phyloP scores from a whole-genome alignment of 2,888 invertebrate genomes.

The Frankliniella fusca region DNA sequence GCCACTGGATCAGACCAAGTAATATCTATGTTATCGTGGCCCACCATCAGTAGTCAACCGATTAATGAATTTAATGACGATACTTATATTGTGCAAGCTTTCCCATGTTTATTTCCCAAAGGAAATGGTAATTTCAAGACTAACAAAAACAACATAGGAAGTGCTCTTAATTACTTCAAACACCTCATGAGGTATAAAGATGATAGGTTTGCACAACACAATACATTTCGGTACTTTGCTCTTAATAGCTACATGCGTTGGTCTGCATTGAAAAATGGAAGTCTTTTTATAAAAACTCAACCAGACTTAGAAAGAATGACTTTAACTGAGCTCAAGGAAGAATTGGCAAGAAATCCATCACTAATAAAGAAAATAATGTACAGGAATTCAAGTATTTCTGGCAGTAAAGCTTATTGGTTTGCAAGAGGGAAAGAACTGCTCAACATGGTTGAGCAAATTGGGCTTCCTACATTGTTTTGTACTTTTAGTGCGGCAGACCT shows the following conservation, averaged over 20 bases:
- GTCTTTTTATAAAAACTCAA: neutral
- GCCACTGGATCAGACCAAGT: neutral
- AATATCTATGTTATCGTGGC: neutral
- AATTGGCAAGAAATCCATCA: conserved; percentile 28
- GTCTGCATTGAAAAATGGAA: neutral
- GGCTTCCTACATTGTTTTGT: conserved; percentile 36
- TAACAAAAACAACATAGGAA: too few relatives aligned
- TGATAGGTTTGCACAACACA: conserved; percentile 29
- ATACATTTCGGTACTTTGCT: conserved; percentile 30
- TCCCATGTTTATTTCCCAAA: conserved; percentile 33
- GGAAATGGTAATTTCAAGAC: conserved; percentile 34
- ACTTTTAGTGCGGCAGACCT: conserved; percentile 37
- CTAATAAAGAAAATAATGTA: conserved; percentile 33
- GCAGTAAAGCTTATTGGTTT: conserved; percentile 34
- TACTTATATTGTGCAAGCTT: conserved; percentile 32
- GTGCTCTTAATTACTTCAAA: conserved; percentile 26
- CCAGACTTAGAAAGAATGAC: neutral
- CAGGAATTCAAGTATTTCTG: conserved; percentile 32
- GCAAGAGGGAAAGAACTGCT: conserved; percentile 32
- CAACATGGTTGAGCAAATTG: conserved; percentile 35
- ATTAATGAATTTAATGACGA: conserved; percentile 32
- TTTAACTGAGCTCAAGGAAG: conserved; percentile 23
- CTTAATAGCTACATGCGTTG: neutral
- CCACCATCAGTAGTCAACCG: neutral
- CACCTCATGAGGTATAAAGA: conserved; percentile 27